Conservation (phyloP, 1,140 invertebrate genomes). For the Polypedilum vanderplanki region DNA sequence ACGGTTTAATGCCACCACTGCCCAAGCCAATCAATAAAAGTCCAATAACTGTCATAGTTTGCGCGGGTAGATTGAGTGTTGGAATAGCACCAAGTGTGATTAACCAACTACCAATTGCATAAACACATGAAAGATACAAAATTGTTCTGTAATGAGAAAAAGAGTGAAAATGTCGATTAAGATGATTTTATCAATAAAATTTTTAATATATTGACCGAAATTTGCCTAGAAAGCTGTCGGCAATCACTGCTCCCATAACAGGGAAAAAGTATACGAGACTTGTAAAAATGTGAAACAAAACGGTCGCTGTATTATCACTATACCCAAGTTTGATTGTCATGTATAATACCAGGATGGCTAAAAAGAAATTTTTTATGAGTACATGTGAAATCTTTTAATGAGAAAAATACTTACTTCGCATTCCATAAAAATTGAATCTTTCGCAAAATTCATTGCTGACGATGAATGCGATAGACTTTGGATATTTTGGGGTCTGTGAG, state of each 20-base stretch:
- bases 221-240: slow-evolving; percentile 67
- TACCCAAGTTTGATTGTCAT: slow-evolving; percentile 56
- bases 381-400: not conserved
- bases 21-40: slow-evolving; percentile 60
- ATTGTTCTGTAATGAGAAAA: slow-evolving; percentile 60
- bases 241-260: slow-evolving; percentile 66
- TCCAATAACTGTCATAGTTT: slow-evolving; percentile 54
- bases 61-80: slow-evolving; percentile 44
- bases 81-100: slow-evolving; percentile 53
- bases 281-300: slow-evolving; percentile 66
- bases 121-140: slow-evolving; percentile 67
- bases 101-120: slow-evolving; percentile 64
- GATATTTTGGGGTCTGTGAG: slow-evolving; percentile 70
- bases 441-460: slow-evolving; percentile 95
- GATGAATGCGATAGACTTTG: slow-evolving; percentile 88
- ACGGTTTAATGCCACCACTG: slow-evolving; percentile 78
- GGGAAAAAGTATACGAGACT: slow-evolving; percentile 72
- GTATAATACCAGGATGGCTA: slow-evolving; percentile 67
- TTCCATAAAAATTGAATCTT: slow-evolving; percentile 92
- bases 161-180: slow-evolving; percentile 21
- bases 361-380: slow-evolving; percentile 34
- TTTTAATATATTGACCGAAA: slow-evolving; percentile 46
- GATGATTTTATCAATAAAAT: too few relatives aligned
- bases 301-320: slow-evolving; percentile 55
- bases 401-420: slow-evolving; percentile 68